These are phyloP conservation scores for Ophioninae sp. DNA, from an alignment of 2,888 invertebrate species.

Conservation along the genomic window DNA sequence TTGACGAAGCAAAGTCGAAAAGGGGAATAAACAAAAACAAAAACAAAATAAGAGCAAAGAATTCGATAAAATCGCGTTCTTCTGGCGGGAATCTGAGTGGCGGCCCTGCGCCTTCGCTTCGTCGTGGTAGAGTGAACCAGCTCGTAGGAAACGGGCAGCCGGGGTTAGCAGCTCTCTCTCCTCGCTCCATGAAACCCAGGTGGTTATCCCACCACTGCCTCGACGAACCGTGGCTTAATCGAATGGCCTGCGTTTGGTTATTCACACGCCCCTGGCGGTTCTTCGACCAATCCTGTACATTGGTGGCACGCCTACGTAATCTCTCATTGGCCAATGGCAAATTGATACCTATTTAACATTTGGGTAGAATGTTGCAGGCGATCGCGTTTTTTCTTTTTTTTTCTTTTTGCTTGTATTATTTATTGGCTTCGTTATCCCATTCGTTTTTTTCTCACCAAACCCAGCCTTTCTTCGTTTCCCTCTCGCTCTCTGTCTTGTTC, in stretches of 20 bases:
- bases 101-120: conserved; percentile 68
- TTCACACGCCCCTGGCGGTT: conserved; percentile 55
- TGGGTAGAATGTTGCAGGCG: conserved; percentile 79
- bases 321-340: conserved; percentile 73
- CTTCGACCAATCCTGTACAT: conserved; percentile 56
- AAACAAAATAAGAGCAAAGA: not conserved
- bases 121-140: conserved; percentile 73
- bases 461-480: conserved; percentile 32
- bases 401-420: conserved; percentile 77
- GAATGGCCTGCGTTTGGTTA: conserved; percentile 63
- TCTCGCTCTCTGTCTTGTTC: conserved; percentile 15
- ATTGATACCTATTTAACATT: conserved; percentile 81
- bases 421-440: conserved; percentile 73
- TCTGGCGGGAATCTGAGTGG: conserved; percentile 45
- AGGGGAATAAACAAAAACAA: not conserved
- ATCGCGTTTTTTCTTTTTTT: conserved; percentile 75
- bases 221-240: conserved; percentile 56
- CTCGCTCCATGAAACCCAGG: conserved; percentile 70
- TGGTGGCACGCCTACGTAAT: conserved; percentile 65
- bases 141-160: conserved; percentile 57
- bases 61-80: conserved; percentile 56
- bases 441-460: conserved; percentile 65
- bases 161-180: conserved; percentile 46
- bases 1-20: conserved; percentile 1
- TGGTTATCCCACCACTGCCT: conserved; percentile 68